These are phyloP conservation scores for Procapra przewalskii DNA, from an alignment of 2,113 vertebrate species.

Conservation along the genomic window DNA sequence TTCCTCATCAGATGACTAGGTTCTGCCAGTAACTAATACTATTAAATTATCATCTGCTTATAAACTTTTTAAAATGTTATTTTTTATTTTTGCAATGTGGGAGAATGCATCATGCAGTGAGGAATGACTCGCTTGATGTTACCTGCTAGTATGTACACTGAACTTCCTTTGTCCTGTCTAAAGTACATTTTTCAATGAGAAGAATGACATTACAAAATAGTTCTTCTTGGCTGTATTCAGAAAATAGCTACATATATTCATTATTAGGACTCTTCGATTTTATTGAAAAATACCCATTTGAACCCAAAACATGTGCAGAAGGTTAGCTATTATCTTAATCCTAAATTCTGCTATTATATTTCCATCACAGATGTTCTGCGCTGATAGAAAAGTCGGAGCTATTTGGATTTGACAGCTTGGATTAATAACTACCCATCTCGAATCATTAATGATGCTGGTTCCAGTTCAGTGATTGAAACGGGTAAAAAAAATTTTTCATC, in stretches of 20 bases:
- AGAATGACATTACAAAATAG: background rate
- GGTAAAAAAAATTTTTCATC: constrained; percentile 45
- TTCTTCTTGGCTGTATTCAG: background rate
- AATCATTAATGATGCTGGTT: constrained; percentile 37
- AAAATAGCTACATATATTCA: background rate
- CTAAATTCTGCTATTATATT: background rate
- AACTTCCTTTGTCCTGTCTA: background rate
- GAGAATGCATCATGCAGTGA: background rate
- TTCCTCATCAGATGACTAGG: background rate
- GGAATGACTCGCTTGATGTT: background rate
- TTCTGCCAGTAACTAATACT: background rate
- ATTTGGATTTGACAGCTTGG: background rate
- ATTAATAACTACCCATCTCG: background rate
- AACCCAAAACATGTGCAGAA: background rate
- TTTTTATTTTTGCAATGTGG: background rate
- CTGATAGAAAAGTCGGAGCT: background rate
- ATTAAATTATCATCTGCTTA: constrained; percentile 27
- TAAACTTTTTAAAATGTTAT: background rate
- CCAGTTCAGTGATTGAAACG: background rate
- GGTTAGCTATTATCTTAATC: background rate
- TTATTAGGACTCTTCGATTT: background rate
- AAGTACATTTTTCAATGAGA: background rate
- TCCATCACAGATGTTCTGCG: background rate
- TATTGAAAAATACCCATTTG: constrained; percentile 30
- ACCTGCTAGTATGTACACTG: rapidly evolving